Base-by-base conservation (phyloP, 2,888 invertebrate species). In the Parnassius glacialis region DNA sequence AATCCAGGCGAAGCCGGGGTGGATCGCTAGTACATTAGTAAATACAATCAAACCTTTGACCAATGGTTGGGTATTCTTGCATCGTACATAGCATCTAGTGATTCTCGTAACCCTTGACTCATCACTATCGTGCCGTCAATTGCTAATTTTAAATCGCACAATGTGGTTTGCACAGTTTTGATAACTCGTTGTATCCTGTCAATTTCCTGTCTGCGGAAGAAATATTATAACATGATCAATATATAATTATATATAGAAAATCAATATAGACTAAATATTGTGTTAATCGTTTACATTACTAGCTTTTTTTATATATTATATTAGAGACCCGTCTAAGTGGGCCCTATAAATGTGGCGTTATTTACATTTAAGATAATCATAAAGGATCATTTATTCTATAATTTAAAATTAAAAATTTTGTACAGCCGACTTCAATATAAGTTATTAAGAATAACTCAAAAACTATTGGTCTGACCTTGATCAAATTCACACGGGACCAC, bases 41-140 rank as follows among this genome's bases (percentile, higher is more conserved):
- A 34, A 34, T 34, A 34, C 34, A 34, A 34, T 34, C 34, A 34
- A 34, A 95, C 96, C 94, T 97, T 98, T 75, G 95, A 94, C 98
- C 99, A 99, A 65, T 94, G 94, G 64, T 95, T 95, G 0, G 99
- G 99, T 69, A 99, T 97, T 66, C 98, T 93, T 2, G 98, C 98
- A 81, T 99, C 98, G 79, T 97, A 98, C 97, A 99, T 98, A 12
- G 98, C 96, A 81, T 99, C 98, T 45, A 99, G 89, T 0, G 98
- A 96, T 71, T 96, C 96, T 65, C 97, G 93, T 43, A 99, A 92
- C 25, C 94, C 95, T 78, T 97, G 97, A 76, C 97, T 98, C 98
- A 99, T 99, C 41, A 99, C 96, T 72, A 99, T 98, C 0, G 98
- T 98, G 44, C 99, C 99, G 76, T 99, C 98, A 67, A 99, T 98